Conservation (phyloP, 2,113 vertebrate genomes). For the Nanorana parkeri region DNA sequence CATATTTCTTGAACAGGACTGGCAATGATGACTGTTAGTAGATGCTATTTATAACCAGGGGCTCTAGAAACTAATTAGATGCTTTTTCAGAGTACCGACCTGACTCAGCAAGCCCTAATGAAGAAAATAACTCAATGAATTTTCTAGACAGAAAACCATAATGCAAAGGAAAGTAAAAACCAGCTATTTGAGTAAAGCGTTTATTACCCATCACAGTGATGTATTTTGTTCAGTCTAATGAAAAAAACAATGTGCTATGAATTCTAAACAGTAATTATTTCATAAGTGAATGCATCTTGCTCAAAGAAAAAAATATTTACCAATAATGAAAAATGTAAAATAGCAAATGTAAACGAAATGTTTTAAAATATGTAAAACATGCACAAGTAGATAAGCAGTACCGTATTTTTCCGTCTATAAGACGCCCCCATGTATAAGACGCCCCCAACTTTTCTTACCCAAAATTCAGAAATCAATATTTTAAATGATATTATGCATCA, state of each 20-base stretch:
- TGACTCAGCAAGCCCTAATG: slow-evolving; percentile 53
- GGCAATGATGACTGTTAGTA: slow-evolving; percentile 64
- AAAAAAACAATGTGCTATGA: slow-evolving; percentile 12
- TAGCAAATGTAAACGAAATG: too few relatives aligned
- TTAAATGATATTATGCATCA: too few relatives aligned
- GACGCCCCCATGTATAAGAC: too few relatives aligned
- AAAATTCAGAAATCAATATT: too few relatives aligned
- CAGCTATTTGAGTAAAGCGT: slow-evolving; percentile 22
- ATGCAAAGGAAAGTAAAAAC: slow-evolving; percentile 26
- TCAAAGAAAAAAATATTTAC: background rate
- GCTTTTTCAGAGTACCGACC: slow-evolving; percentile 58
- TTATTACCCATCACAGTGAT: slow-evolving; percentile 22
- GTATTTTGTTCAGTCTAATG: background rate
- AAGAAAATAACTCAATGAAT: slow-evolving; percentile 56
- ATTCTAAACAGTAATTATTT: slow-evolving; percentile 8
- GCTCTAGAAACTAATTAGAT: slow-evolving; percentile 66
- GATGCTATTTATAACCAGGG: slow-evolving; percentile 64
- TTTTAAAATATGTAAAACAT: too few relatives aligned
- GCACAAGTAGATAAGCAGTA: too few relatives aligned
- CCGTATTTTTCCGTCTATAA: too few relatives aligned
- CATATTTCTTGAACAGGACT: slow-evolving; percentile 62
- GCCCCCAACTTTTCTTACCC: too few relatives aligned
- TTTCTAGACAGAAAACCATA: slow-evolving; percentile 57
- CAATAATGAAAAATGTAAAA: too few relatives aligned
- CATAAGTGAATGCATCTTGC: background rate